Conservation (phyloP, 2,888 invertebrate species). For the Rambutsinella grinnellia region DNA sequence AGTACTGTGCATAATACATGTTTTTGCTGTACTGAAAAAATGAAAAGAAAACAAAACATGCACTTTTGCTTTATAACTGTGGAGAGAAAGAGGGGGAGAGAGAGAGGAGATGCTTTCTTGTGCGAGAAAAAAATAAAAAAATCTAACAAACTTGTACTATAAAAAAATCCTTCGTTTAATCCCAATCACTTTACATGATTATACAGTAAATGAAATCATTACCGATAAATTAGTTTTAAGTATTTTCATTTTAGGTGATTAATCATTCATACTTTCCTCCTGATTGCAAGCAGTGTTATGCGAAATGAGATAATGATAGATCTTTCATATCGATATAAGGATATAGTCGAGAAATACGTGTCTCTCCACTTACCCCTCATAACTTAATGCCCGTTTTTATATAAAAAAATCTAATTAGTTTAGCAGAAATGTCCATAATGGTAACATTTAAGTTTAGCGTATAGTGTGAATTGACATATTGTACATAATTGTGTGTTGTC, state of each 20-base stretch:
- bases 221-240: constrained; percentile 1
- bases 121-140: constrained; percentile 22
- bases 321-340: neutral
- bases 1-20: constrained; percentile 45
- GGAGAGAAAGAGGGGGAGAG: neutral
- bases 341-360: neutral
- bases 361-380: no score
- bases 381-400: constrained; percentile 33
- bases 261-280: no score
- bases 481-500: constrained; percentile 55
- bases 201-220: constrained; percentile 1
- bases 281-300: no score
- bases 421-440: constrained; percentile 36
- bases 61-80: constrained; percentile 24
- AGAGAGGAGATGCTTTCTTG: constrained; percentile 17
- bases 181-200: constrained; percentile 14
- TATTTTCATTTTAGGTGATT: no score
- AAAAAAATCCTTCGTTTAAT: neutral
- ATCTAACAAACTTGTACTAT: constrained; percentile 19
- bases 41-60: constrained; percentile 44
- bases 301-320: neutral
- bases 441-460: constrained; percentile 34
- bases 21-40: constrained; percentile 55
- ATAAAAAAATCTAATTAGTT: constrained; percentile 21
- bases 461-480: constrained; percentile 25